These are phyloP conservation scores for Diarsia dahlii DNA, from an alignment of 2,888 invertebrate genomes.

Conservation along the genomic window DNA sequence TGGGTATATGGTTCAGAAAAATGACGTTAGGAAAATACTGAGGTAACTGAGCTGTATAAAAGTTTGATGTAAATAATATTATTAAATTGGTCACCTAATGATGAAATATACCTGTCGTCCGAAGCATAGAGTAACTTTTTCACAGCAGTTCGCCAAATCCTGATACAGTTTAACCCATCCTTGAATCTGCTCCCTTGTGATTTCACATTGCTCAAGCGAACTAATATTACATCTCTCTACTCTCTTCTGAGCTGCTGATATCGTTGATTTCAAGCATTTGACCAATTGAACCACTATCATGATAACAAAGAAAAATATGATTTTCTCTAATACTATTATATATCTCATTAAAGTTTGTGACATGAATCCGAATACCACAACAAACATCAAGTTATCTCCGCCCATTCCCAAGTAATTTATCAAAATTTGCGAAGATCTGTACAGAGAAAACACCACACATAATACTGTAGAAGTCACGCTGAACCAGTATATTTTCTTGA, in stretches of 20 bases:
- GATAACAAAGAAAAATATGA: slow-evolving; percentile 19
- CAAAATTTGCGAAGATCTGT: slow-evolving; percentile 29
- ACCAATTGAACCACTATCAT: slow-evolving; percentile 22
- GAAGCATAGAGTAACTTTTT: slow-evolving; percentile 22
- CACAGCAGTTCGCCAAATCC: slow-evolving; percentile 25
- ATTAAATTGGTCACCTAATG: neutral
- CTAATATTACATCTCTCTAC: neutral
- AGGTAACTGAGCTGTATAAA: no score
- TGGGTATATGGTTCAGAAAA: no score
- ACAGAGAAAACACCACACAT: neutral
- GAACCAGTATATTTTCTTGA: slow-evolving; percentile 20
- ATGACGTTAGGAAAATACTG: no score
- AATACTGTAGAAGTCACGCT: slow-evolving; percentile 1
- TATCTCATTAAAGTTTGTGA: slow-evolving; percentile 27
- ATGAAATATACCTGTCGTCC: slow-evolving; percentile 33
- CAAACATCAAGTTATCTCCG: neutral
- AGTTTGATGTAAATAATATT: neutral
- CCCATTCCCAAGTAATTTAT: neutral
- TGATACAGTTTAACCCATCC: slow-evolving; percentile 37
- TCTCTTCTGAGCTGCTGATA: neutral
- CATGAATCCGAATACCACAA: neutral
- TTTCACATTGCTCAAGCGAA: neutral
- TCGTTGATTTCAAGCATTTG: slow-evolving; percentile 10
- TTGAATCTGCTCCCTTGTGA: slow-evolving; percentile 20
- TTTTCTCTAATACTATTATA: slow-evolving; percentile 12